Conservation (phyloP, 1,140 invertebrate genomes). For the Bombus soroeensis region DNA sequence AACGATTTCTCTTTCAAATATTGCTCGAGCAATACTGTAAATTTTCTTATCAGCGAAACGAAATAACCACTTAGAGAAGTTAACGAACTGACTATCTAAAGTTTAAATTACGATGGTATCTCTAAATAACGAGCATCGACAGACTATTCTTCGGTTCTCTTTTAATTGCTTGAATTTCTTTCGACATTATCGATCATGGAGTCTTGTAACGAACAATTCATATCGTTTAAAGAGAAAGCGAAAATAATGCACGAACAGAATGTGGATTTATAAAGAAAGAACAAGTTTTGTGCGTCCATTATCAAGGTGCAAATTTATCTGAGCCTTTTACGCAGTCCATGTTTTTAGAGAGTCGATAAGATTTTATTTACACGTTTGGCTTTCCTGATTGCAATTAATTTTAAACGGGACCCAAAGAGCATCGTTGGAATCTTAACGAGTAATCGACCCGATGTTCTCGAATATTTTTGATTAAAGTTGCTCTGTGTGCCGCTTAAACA, state of each 20-base stretch:
- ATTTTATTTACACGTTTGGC: not conserved
- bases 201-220: too few relatives aligned
- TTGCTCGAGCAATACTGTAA: too few relatives aligned
- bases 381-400: not conserved
- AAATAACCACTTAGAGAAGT: too few relatives aligned
- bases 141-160: not conserved
- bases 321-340: not conserved
- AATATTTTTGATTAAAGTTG: not conserved
- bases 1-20: too few relatives aligned
- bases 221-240: not conserved
- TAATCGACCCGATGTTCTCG: not conserved
- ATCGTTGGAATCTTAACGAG: slow-evolving; percentile 1
- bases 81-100: too few relatives aligned
- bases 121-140: not conserved
- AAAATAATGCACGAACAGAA: not conserved
- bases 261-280: not conserved
- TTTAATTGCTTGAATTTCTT: not conserved
- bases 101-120: not conserved
- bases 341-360: not conserved
- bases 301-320: not conserved
- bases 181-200: not conserved
- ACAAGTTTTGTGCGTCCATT: not conserved
- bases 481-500: not conserved
- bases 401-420: not conserved
- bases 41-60: too few relatives aligned